Evolutionary conservation across 2,888 invertebrate species (phyloP).

Genomic region (Drosophila ezoana): DNA sequence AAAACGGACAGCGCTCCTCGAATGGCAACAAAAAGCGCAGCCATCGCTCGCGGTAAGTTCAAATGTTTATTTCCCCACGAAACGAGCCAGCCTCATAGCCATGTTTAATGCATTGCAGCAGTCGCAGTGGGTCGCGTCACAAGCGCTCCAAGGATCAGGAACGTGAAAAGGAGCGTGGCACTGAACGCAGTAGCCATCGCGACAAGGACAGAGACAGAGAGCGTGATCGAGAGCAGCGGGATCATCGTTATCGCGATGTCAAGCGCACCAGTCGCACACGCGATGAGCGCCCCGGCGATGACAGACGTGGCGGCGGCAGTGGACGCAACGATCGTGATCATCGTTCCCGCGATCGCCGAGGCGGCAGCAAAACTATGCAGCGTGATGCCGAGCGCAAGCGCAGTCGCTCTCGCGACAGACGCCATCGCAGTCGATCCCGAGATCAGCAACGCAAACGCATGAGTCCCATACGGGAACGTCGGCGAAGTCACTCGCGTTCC

Average conservation of each 20-base stretch:
- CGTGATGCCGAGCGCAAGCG: conserved; percentile 63
- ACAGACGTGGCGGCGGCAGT: conserved; percentile 47
- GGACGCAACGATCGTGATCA: conserved; percentile 43
- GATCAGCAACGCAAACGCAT: conserved; percentile 72
- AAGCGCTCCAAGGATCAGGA: conserved; percentile 69
- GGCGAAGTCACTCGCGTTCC: conserved; percentile 76
- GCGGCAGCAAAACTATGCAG: conserved; percentile 55
- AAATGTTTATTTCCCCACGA: too few species aligned
- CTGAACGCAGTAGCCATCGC: conserved; percentile 38
- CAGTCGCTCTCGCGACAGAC: conserved; percentile 65
- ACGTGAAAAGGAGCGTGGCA: conserved; percentile 75
- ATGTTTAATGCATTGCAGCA: conserved; percentile 60
- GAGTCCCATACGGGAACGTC: conserved; percentile 79
- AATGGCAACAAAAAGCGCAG: conserved; percentile 66
- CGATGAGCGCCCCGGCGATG: conserved; percentile 80
- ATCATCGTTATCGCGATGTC: conserved; percentile 70
- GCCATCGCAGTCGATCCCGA: conserved; percentile 73
- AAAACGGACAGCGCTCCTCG: conserved; percentile 58
- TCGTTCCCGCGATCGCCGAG: conserved; percentile 80
- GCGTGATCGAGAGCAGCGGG: conserved; percentile 51
- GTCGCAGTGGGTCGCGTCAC: conserved; percentile 75
- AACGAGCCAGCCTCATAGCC: not conserved
- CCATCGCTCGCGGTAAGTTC: conserved; percentile 64
- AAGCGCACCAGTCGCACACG: conserved; percentile 59
- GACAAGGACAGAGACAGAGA: conserved; percentile 57